phyloP scores from a whole-genome alignment of 2,888 invertebrate species.

The Acronicta psi region DNA sequence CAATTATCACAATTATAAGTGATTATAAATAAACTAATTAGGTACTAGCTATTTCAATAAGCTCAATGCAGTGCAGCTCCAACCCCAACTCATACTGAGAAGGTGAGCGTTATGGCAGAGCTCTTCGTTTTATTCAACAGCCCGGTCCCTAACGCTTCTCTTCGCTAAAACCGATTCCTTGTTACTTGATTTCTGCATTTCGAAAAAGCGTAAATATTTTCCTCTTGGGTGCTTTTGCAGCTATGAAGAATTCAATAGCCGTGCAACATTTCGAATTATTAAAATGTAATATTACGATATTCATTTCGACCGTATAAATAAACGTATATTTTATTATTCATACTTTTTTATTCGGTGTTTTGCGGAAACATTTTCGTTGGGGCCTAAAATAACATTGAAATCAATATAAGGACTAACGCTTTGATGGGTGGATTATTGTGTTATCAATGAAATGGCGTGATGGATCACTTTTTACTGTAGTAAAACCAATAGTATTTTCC shows the following conservation, averaged over 20 bases:
- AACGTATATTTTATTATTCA: constrained; percentile 54
- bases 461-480: constrained; percentile 37
- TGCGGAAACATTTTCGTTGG: constrained; percentile 31
- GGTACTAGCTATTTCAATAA: constrained; percentile 57
- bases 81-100: constrained; percentile 74
- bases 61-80: constrained; percentile 62
- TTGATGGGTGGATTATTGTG: constrained; percentile 45
- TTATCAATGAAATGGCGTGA: constrained; percentile 41
- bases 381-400: constrained; percentile 41
- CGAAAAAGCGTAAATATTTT: constrained; percentile 88
- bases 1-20: constrained; percentile 3
- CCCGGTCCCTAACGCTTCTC: constrained; percentile 78
- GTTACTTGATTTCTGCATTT: constrained; percentile 89
- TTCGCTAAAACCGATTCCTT: constrained; percentile 88
- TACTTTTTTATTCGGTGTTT: constrained; percentile 36
- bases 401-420: constrained; percentile 43
- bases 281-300: constrained; percentile 69
- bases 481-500: constrained; percentile 29
- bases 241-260: constrained; percentile 81
- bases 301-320: constrained; percentile 57
- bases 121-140: constrained; percentile 83
- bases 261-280: constrained; percentile 77
- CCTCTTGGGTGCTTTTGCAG: constrained; percentile 83
- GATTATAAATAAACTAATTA: constrained; percentile 39
- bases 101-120: constrained; percentile 80